A percentile compares a stretch with the other conserved stretches of the same genome.
These are phyloP conservation scores for Ennomos fuscantarius DNA, from an alignment of 2,888 invertebrate species.

Conservation along the genomic window DNA sequence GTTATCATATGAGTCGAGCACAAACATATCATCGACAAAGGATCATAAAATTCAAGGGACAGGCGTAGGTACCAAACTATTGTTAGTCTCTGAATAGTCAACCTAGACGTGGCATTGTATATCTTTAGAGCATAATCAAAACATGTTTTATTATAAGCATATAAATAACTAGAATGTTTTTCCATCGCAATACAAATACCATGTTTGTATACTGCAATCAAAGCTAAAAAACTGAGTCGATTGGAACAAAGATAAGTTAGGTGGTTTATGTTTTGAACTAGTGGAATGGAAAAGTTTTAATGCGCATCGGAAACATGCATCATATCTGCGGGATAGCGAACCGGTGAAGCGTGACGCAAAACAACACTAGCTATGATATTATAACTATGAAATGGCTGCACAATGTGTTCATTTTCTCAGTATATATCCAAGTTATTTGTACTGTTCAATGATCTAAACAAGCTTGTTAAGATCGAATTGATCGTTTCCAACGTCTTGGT, in stretches of 20 bases:
- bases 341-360: too few species aligned
- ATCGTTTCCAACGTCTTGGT: conserved; percentile 25
- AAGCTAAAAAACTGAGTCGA: too few species aligned
- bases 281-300: too few species aligned
- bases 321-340: too few species aligned
- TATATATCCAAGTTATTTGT: conserved; percentile 14
- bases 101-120: not conserved
- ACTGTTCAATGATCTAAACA: conserved; percentile 18
- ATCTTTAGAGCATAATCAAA: not conserved
- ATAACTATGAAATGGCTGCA: not conserved
- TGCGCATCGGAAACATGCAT: too few species aligned
- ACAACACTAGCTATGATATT: not conserved
- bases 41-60: conserved; percentile 5
- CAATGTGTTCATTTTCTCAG: not conserved
- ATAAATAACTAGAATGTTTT: too few species aligned
- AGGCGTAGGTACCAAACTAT: conserved; percentile 5
- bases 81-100: conserved; percentile 8
- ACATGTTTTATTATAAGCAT: too few species aligned
- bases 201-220: too few species aligned
- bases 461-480: conserved; percentile 29
- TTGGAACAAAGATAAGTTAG: too few species aligned
- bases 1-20: not conserved
- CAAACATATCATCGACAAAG: conserved; percentile 4
- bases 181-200: too few species aligned
- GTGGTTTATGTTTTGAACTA: too few species aligned